Percentiles rank a stretch among this genome's conserved stretches.
These are phyloP conservation scores for Phoebastria nigripes DNA, from an alignment of 2,797 vertebrate species.

Conservation along the genomic window DNA sequence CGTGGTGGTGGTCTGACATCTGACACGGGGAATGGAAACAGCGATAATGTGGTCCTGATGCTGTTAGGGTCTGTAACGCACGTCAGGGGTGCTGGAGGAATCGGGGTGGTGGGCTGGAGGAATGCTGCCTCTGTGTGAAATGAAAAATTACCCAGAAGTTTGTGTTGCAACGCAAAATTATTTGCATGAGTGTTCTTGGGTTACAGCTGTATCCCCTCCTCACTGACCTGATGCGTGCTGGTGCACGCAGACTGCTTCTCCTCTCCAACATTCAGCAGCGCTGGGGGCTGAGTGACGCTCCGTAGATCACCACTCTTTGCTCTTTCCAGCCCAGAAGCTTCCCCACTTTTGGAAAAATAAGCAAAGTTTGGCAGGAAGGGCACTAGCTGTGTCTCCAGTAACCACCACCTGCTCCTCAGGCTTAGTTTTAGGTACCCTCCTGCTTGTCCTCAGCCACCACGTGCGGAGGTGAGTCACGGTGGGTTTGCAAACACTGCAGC, in stretches of 20 bases:
- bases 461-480: neutral
- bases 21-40: neutral
- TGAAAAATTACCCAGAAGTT: neutral
- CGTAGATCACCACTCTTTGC: fast-evolving
- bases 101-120: neutral
- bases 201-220: neutral
- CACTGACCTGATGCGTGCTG: fast-evolving
- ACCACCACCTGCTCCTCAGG: neutral
- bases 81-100: neutral
- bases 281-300: neutral
- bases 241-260: neutral
- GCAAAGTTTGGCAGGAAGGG: neutral
- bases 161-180: neutral
- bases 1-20: neutral
- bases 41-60: neutral
- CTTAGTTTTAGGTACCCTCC: neutral
- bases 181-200: fast-evolving
- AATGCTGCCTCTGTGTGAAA: neutral
- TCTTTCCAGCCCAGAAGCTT: neutral
- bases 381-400: neutral
- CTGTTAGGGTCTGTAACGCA: fast-evolving
- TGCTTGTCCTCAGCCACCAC: neutral
- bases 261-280: fast-evolving
- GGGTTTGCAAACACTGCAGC: neutral
- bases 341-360: neutral